A percentile compares a stretch with the other conserved stretches of the same genome.
phyloP scores from a whole-genome alignment of 2,797 vertebrate species.

The Botia kubotai region DNA sequence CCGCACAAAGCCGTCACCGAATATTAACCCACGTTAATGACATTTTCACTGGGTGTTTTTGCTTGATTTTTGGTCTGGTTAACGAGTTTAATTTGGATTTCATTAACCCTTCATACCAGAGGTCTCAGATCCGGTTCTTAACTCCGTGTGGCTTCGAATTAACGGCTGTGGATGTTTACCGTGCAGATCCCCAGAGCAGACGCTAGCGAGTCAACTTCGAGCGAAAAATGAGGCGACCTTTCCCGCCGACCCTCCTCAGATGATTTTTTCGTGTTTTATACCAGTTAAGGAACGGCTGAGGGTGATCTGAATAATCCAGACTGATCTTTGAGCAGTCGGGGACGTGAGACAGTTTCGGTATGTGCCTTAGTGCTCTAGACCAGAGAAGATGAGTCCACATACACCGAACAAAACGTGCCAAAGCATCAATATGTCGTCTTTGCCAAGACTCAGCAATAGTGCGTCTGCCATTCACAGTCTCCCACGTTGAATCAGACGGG shows the following conservation, averaged over 20 bases:
- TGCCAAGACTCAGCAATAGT: conserved; percentile 22
- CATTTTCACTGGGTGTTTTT: conserved; percentile 63
- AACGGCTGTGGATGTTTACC: conserved; percentile 66
- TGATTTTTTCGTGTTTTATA: conserved; percentile 71
- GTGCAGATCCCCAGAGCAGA: conserved; percentile 56
- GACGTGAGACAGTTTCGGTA: conserved; percentile 42
- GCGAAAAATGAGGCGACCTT: conserved; percentile 60
- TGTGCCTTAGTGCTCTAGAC: not conserved
- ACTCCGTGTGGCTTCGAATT: conserved; percentile 61
- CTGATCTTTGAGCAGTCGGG: conserved; percentile 69
- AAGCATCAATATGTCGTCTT: conserved; percentile 12
- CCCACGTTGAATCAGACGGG: not conserved
- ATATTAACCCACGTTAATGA: conserved; percentile 78
- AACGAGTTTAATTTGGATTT: conserved; percentile 82
- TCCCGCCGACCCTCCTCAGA: conserved; percentile 58
- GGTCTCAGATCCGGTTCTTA: conserved; percentile 65
- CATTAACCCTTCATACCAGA: conserved; percentile 77
- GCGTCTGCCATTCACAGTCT: conserved; percentile 12
- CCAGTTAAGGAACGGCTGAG: conserved; percentile 77
- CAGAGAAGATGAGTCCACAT: not conserved
- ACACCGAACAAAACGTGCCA: conserved; percentile 34
- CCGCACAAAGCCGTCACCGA: conserved; percentile 70
- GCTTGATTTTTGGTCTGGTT: conserved; percentile 73
- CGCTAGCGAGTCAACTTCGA: conserved; percentile 67
- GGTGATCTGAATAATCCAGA: conserved; percentile 75